phyloP scores from a whole-genome alignment of 2,113 vertebrate genomes.

The Bos taurus region DNA sequence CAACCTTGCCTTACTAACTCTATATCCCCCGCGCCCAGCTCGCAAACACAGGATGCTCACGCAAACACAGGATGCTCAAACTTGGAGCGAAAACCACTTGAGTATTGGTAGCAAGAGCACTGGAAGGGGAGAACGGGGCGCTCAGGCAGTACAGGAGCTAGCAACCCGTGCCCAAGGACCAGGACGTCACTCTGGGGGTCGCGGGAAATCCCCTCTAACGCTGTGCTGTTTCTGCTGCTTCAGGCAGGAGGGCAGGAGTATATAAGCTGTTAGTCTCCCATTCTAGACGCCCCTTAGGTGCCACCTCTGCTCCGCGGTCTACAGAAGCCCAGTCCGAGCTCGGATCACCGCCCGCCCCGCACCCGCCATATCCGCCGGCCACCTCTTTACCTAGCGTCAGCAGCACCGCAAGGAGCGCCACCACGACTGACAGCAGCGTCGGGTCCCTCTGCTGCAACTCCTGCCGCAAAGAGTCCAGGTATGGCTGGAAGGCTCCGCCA shows the following conservation, averaged over 20 bases:
- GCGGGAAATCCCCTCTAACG: not conserved
- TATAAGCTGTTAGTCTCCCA: too few relatives aligned
- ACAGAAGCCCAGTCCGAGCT: not conserved
- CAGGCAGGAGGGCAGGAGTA: not conserved
- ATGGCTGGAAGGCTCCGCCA: constrained; percentile 59
- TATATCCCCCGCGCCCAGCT: not conserved
- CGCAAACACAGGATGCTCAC: not conserved
- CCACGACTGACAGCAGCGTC: constrained; percentile 67
- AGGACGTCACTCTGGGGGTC: not conserved
- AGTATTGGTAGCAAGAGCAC: not conserved
- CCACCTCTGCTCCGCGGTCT: not conserved
- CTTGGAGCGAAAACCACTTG: not conserved
- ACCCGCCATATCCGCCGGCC: not conserved
- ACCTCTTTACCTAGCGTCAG: constrained; percentile 75
- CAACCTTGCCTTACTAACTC: not conserved
- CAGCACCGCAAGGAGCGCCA: constrained; percentile 73
- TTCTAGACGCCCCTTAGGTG: too few relatives aligned
- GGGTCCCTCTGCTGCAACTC: constrained; percentile 71
- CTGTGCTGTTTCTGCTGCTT: not conserved
- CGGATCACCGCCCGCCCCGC: not conserved
- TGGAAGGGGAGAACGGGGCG: too few relatives aligned
- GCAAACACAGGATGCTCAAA: not conserved
- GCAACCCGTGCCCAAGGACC: not conserved
- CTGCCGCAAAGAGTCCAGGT: constrained; percentile 70
- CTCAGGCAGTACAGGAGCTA: not conserved